Evolutionary conservation across 2,888 invertebrate genomes (phyloP).

Genomic region (Brenthis ino): DNA sequence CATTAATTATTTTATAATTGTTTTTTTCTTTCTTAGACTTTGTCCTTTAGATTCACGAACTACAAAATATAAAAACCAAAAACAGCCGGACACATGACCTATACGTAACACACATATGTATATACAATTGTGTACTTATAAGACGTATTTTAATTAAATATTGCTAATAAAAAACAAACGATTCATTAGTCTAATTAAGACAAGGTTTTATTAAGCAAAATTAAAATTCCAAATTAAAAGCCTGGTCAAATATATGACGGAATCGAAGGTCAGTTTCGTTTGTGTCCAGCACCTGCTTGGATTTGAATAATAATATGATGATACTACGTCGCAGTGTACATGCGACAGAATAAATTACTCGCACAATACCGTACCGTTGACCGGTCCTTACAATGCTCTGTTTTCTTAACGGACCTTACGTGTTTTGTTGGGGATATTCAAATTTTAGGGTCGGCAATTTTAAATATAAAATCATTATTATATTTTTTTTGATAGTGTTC

Average conservation of each 20-base stretch:
- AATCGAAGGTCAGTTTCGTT: conserved; percentile 71
- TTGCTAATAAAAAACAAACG: no score
- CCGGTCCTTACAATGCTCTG: conserved; percentile 58
- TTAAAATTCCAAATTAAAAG: background rate
- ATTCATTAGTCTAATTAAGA: background rate
- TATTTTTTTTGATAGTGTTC: conserved; percentile 50
- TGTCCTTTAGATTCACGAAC: no score
- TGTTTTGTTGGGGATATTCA: conserved; percentile 70
- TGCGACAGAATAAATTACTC: conserved; percentile 71
- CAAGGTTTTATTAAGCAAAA: background rate
- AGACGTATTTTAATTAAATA: no score
- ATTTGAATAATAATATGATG: conserved; percentile 75
- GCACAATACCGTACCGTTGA: conserved; percentile 68
- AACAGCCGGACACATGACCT: no score
- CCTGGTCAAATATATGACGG: conserved; percentile 34
- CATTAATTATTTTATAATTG: no score
- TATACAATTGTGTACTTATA: no score
- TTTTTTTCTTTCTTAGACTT: no score
- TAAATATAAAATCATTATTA: conserved; percentile 60
- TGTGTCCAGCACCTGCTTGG: conserved; percentile 66
- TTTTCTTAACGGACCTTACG: conserved; percentile 66
- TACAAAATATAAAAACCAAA: no score
- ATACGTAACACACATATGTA: no score
- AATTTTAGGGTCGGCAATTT: conserved; percentile 77
- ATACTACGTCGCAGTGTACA: conserved; percentile 57